Percentiles rank a stretch among this genome's conserved stretches.
phyloP scores from a whole-genome alignment of 2,797 vertebrate genomes.

The Calcarius lapponicus region DNA sequence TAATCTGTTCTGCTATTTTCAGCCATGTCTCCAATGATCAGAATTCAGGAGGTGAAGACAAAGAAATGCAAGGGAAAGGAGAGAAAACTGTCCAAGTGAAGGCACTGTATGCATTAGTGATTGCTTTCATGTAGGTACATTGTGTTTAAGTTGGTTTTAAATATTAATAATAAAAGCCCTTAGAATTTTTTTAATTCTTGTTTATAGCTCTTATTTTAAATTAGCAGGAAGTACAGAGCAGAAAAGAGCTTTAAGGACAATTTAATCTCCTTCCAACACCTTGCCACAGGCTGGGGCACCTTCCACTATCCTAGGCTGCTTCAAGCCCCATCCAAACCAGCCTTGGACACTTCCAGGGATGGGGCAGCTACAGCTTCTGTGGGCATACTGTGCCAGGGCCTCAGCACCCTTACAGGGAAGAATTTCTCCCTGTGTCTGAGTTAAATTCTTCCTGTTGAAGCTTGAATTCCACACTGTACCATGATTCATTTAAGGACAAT shows the following conservation, averaged over 20 bases:
- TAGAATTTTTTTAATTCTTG: not conserved
- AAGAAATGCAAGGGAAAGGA: conserved; percentile 71
- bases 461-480: not conserved
- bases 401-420: not conserved
- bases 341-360: not conserved
- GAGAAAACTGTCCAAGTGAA: conserved; percentile 65
- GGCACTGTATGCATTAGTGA: not conserved
- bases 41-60: conserved; percentile 66
- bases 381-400: not conserved
- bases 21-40: conserved; percentile 72
- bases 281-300: accelerated
- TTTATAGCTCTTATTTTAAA: not conserved
- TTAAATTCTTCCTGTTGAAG: not conserved
- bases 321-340: not conserved
- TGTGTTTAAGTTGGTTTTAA: conserved; percentile 3
- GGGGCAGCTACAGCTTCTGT: not conserved
- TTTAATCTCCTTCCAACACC: not conserved
- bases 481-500: not conserved
- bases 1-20: conserved; percentile 63
- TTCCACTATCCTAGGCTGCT: not conserved
- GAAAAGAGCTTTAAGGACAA: not conserved
- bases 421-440: not conserved
- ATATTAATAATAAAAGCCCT: conserved; percentile 57
- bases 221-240: not conserved
- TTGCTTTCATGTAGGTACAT: not conserved